Conservation (phyloP, 2,113 vertebrate genomes). For the Pagrus major region DNA sequence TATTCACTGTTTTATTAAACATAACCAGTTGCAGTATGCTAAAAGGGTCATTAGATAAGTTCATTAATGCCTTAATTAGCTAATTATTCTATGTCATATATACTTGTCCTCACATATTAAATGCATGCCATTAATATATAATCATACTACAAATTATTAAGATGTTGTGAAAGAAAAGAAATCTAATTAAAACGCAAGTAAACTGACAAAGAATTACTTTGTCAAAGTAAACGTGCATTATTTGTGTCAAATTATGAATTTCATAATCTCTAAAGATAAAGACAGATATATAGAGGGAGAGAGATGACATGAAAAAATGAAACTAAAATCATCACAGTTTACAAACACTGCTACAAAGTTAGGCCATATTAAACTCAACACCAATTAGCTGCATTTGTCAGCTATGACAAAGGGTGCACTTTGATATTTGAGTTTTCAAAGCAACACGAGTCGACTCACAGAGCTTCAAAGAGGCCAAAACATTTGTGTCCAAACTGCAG, state of each 20-base stretch:
- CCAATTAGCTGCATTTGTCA: constrained; percentile 9
- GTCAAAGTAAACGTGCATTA: neutral
- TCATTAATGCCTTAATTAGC: constrained; percentile 31
- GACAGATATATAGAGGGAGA: neutral
- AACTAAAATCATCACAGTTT: neutral
- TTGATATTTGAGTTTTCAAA: constrained; percentile 40
- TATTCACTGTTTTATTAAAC: constrained; percentile 39
- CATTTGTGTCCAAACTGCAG: constrained; percentile 52
- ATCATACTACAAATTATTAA: neutral
- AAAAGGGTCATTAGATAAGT: constrained; percentile 32
- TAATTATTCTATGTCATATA: constrained; percentile 12
- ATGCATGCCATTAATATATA: constrained; percentile 25
- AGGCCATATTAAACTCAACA: neutral
- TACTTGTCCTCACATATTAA: constrained; percentile 5
- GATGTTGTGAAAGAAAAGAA: neutral
- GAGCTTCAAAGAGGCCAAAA: constrained; percentile 55
- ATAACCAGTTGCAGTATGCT: neutral
- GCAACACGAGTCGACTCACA: constrained; percentile 1
- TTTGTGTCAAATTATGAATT: neutral
- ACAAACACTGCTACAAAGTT: neutral
- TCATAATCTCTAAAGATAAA: neutral
- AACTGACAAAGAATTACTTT: neutral
- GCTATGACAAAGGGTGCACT: constrained; percentile 4
- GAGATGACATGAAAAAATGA: neutral
- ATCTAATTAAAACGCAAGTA: neutral